Percentiles rank a stretch among this genome's conserved stretches.
Evolutionary conservation across 2,888 invertebrate species (phyloP).

Genomic region (Sicus ferrugineus): DNA sequence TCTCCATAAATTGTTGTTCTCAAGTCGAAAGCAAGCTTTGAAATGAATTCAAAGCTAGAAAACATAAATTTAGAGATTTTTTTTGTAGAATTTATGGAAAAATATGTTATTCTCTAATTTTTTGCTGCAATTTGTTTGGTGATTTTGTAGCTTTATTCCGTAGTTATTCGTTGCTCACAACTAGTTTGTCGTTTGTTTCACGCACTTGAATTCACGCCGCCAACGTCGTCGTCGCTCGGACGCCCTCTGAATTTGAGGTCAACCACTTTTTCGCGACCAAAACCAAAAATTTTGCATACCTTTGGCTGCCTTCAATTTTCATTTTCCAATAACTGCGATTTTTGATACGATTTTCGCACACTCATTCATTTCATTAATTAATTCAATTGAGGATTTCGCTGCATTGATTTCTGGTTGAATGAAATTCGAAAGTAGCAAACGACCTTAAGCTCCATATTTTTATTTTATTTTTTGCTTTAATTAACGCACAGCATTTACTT

Average conservation of each 20-base stretch:
- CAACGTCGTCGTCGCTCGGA: background rate
- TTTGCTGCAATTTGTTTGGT: background rate
- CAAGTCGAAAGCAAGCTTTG: too few species aligned
- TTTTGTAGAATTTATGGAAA: too few species aligned
- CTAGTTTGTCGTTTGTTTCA: constrained; percentile 26
- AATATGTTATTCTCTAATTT: too few species aligned
- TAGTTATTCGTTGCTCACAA: background rate
- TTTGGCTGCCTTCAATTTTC: background rate
- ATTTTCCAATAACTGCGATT: constrained; percentile 59
- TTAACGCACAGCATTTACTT: constrained; percentile 11
- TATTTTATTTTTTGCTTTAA: constrained; percentile 12
- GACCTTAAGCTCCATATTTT: constrained; percentile 14
- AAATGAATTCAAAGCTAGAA: too few species aligned
- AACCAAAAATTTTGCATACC: background rate
- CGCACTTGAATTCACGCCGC: constrained; percentile 21
- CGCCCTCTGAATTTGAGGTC: constrained; percentile 23
- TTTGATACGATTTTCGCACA: constrained; percentile 52
- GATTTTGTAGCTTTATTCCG: background rate
- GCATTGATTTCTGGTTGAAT: background rate
- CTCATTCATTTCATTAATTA: too few species aligned
- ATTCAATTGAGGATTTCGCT: constrained; percentile 11
- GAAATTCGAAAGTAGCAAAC: too few species aligned
- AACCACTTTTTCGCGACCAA: constrained; percentile 13
- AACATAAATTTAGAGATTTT: too few species aligned
- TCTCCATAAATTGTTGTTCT: too few species aligned